These are phyloP conservation scores for Campoplex capitator DNA, from an alignment of 2,888 invertebrate species.

Conservation along the genomic window DNA sequence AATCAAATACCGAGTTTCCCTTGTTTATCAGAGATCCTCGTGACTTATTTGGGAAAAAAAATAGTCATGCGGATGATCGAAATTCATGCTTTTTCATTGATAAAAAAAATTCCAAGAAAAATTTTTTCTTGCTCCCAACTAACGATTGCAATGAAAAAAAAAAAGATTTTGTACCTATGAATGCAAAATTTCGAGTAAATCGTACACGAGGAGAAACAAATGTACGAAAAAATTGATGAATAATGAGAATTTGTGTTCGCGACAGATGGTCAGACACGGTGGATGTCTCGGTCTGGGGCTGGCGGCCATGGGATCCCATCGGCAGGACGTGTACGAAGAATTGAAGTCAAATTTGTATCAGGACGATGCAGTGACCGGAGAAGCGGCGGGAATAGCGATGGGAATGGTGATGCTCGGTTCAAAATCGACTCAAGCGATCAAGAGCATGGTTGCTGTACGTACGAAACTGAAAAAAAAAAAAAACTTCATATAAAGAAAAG, in stretches of 20 bases:
- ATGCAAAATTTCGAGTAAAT: no score
- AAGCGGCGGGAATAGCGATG: slow-evolving; percentile 99
- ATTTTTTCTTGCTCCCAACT: no score
- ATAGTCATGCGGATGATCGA: no score
- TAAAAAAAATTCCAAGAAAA: no score
- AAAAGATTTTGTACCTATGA: no score
- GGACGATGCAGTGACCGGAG: slow-evolving; percentile 99
- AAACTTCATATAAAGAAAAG: not conserved
- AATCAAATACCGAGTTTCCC: no score
- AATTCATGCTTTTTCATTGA: no score
- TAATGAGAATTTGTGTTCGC: not conserved
- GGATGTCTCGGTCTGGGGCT: slow-evolving; percentile 98
- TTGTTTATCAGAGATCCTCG: no score
- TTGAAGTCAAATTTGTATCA: slow-evolving; percentile 98
- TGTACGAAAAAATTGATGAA: not conserved
- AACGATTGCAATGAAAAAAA: no score
- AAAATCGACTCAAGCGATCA: slow-evolving; percentile 94
- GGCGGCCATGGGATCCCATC: slow-evolving; percentile 99
- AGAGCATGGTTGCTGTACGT: slow-evolving; percentile 96
- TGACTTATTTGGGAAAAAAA: no score
- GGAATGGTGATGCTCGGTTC: slow-evolving; percentile 99
- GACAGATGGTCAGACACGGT: slow-evolving; percentile 96
- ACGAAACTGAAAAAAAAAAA: not conserved
- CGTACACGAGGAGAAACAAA: no score
- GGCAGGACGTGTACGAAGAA: slow-evolving; percentile 98